phyloP scores from a whole-genome alignment of 1,140 invertebrate genomes.

The Sycobia sp. region DNA sequence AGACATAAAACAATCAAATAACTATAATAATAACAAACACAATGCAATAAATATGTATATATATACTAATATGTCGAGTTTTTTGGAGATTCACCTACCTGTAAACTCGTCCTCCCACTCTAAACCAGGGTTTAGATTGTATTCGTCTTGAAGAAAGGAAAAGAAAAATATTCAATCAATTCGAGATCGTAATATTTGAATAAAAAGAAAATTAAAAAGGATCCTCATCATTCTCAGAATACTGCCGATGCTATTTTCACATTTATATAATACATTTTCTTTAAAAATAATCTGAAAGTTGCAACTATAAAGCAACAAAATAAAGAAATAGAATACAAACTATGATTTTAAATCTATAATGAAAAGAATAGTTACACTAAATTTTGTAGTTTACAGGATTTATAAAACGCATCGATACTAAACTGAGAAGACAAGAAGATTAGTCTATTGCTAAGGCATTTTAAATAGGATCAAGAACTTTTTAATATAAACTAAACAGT shows the following conservation, averaged over 20 bases:
- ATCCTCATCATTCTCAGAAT: slow-evolving; percentile 38
- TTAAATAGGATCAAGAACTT: slow-evolving; percentile 18
- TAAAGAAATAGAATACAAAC: not conserved
- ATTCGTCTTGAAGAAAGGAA: slow-evolving; percentile 90
- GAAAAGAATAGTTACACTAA: not conserved
- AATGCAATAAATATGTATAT: slow-evolving; percentile 5
- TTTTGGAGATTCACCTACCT: slow-evolving; percentile 79
- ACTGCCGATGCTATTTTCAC: slow-evolving; percentile 42
- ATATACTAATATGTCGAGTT: slow-evolving; percentile 35
- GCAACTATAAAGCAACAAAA: too few relatives aligned
- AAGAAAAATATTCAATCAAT: slow-evolving; percentile 74
- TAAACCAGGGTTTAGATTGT: slow-evolving; percentile 99
- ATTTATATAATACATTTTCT: too few relatives aligned
- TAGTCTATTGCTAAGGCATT: slow-evolving; percentile 20
- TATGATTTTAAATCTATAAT: not conserved
- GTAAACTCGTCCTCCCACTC: slow-evolving; percentile 99
- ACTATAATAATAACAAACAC: not conserved
- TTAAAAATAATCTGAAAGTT: too few relatives aligned
- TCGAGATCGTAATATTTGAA: slow-evolving; percentile 48
- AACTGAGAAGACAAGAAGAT: slow-evolving; percentile 27
- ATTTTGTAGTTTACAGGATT: not conserved
- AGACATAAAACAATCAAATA: not conserved
- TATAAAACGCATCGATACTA: slow-evolving; percentile 27
- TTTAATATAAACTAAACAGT: too few relatives aligned
- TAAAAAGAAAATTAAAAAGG: too few relatives aligned